These are phyloP conservation scores for Sparus aurata DNA, from an alignment of 2,797 vertebrate species.

Conservation along the genomic window DNA sequence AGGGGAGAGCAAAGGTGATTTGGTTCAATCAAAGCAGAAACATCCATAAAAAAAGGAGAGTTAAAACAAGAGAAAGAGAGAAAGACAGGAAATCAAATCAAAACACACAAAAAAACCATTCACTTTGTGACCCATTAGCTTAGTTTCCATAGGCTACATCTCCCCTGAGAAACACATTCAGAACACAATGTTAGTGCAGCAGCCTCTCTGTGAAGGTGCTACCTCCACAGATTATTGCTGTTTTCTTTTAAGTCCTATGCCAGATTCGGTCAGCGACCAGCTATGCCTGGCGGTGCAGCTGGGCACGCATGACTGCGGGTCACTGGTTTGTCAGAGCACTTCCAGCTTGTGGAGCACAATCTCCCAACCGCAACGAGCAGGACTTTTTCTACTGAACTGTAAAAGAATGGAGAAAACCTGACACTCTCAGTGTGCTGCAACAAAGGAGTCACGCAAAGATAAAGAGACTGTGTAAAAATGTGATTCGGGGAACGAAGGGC, in stretches of 20 bases:
- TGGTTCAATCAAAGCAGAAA: constrained; percentile 46
- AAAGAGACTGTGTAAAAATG: constrained; percentile 2
- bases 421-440: constrained; percentile 73
- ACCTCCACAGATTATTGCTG: constrained; percentile 28
- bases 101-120: constrained; percentile 34
- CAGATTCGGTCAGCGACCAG: constrained; percentile 58
- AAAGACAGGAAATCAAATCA: constrained; percentile 61
- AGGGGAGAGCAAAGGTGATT: constrained; percentile 53
- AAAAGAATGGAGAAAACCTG: constrained; percentile 57
- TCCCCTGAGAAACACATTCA: constrained; percentile 64
- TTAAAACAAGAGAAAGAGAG: constrained; percentile 63
- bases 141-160: constrained; percentile 43
- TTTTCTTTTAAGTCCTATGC: constrained; percentile 20
- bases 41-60: constrained; percentile 51
- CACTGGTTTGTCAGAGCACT: constrained; percentile 60
- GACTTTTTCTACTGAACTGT: constrained; percentile 61
- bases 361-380: constrained; percentile 47
- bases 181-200: constrained; percentile 62
- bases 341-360: constrained; percentile 43
- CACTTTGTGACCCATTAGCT: constrained; percentile 41
- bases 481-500: constrained; percentile 1
- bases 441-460: constrained; percentile 37
- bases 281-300: constrained; percentile 60
- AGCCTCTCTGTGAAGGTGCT: constrained; percentile 32
- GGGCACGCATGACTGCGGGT: constrained; percentile 50